Conservation (phyloP, 1,140 invertebrate genomes). For the Lanistes nyassanus region DNA sequence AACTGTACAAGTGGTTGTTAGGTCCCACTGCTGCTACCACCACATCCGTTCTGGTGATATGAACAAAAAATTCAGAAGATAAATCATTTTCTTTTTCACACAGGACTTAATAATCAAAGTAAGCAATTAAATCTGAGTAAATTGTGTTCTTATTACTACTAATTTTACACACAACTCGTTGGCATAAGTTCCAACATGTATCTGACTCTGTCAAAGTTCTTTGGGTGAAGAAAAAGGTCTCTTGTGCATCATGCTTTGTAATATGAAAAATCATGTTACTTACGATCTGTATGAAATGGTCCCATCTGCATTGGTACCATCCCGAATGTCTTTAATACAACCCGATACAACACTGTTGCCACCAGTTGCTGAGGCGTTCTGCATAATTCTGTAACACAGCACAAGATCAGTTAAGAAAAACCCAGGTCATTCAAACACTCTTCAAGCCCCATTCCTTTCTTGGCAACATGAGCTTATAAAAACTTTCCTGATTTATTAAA, state of each 20-base stretch:
- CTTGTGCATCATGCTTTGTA: too few species aligned
- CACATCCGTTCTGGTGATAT: conserved; percentile 27
- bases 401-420: too few species aligned
- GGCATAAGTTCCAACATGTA: too few species aligned
- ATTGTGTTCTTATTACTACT: too few species aligned
- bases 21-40: conserved; percentile 23
- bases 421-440: too few species aligned
- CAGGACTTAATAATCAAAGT: not conserved
- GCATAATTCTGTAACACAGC: conserved; percentile 31
- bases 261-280: conserved; percentile 4
- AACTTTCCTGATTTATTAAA: too few species aligned
- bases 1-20: conserved; percentile 6
- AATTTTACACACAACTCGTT: too few species aligned
- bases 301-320: conserved; percentile 30
- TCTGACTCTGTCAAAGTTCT: not conserved
- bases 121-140: too few species aligned
- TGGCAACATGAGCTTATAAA: too few species aligned
- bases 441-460: too few species aligned
- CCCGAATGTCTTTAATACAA: conserved; percentile 37
- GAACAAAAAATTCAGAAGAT: not conserved
- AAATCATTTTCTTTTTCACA: not conserved
- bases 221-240: not conserved
- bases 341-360: conserved; percentile 26
- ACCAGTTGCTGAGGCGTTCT: conserved; percentile 23
- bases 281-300: conserved; percentile 29